Conservation (phyloP, 2,888 invertebrate species). For the Drosophila pegasa region DNA sequence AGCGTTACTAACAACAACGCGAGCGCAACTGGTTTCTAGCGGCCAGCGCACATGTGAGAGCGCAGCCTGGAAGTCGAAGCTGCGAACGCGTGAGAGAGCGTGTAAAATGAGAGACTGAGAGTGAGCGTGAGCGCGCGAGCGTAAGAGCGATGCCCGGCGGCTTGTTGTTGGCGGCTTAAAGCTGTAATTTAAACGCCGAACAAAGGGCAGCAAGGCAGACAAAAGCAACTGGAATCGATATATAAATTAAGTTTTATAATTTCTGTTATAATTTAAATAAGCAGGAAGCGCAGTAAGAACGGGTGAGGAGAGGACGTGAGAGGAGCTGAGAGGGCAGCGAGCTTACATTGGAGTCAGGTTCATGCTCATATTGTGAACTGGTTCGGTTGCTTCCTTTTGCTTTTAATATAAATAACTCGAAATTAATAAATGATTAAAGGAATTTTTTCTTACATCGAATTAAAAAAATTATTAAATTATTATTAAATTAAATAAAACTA, state of each 20-base stretch:
- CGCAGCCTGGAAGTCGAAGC: slow-evolving; percentile 51
- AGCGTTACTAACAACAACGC: slow-evolving; percentile 71
- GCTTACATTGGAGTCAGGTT: background rate
- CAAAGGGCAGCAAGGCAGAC: slow-evolving; percentile 9
- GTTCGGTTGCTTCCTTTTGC: background rate
- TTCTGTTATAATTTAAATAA: background rate
- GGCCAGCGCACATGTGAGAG: slow-evolving; percentile 22
- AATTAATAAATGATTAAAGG: background rate
- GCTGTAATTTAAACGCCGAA: slow-evolving; percentile 34
- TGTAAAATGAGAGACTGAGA: background rate
- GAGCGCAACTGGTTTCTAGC: slow-evolving; percentile 71
- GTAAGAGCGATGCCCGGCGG: slow-evolving; percentile 28
- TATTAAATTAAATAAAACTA: too few species aligned
- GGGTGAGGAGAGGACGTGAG: background rate
- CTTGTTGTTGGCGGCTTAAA: slow-evolving; percentile 52
- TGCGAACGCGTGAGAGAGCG: slow-evolving; percentile 14
- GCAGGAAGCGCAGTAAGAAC: background rate
- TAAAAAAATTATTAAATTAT: too few species aligned
- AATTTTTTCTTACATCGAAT: too few species aligned
- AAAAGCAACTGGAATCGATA: slow-evolving; percentile 3
- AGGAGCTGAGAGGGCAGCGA: background rate
- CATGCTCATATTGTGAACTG: background rate
- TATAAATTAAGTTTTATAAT: background rate
- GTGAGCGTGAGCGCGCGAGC: slow-evolving; percentile 4
- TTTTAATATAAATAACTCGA: background rate